Evolutionary conservation across 2,113 vertebrate species (phyloP), one percentile per base, ranked within the genome.

Genomic region (Notothenia rossii): DNA sequence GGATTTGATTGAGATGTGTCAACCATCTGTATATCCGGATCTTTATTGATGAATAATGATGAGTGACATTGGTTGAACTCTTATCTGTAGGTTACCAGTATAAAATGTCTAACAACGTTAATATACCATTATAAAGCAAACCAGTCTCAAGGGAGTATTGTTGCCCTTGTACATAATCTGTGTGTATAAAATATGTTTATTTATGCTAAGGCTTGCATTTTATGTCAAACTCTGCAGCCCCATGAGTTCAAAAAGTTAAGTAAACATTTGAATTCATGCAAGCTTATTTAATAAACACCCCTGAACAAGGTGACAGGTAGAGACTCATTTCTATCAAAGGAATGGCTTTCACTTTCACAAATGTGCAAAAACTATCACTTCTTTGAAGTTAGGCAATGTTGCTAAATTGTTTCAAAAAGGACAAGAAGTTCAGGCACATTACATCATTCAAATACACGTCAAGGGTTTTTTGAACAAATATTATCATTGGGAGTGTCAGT

Each of bases 401-500:
- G 15, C 4, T 8, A 3, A 22, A 59, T 20, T 4, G 2, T 48
- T 71, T 33, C 0, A 22, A 17, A 22, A 12, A 22, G 36, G 1
- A 40, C 36, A 3, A 0, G 3, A 40, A 5, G 11, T 55, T 58
- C 22, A 11, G 1, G 5, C 0, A 14, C 53, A 56, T 46, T 1
- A 25, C 53, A 10, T 71, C 22, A 48, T 33, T 60, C 14, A 12
- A 20, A 10, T 33, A 15, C 2, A 54, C 0, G 17, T 62, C 4
- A 0, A 3, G 17, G 18, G 14, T 45, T 68, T 60, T 53, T 1
- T 71, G 63, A 0, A 7, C 40, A 49, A 64, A 72, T 65, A 54
- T 81, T 64, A 69, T 70, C 36, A 14, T 3, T n/a, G 53, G 46
- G 65, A 48, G 71, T 50, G 63, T 66, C 69, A 36, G 49, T 53